Conservation (phyloP, 1,140 invertebrate genomes). For the Brachionus plicatilis region DNA sequence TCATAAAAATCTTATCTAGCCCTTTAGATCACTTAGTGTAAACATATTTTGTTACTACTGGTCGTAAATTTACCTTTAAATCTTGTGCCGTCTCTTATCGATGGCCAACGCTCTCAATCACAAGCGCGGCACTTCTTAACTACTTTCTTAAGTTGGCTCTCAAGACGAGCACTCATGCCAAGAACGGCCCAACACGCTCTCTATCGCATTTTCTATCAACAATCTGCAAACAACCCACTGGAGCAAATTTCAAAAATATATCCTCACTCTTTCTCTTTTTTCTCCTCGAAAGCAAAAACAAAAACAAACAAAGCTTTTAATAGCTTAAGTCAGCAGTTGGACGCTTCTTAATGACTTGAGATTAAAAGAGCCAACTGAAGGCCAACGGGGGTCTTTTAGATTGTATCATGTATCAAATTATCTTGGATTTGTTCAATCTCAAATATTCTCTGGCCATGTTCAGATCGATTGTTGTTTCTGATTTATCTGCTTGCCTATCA, state of each 20-base stretch:
- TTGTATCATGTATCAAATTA: conserved; percentile 32
- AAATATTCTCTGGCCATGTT: background rate
- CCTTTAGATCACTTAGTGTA: background rate
- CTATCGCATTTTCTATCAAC: background rate
- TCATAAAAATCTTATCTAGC: background rate
- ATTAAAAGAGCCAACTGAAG: background rate
- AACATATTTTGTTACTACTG: background rate
- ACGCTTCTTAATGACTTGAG: conserved; percentile 23
- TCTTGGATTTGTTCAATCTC: background rate
- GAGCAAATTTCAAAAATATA: background rate
- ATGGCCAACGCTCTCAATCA: background rate
- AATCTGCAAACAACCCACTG: background rate
- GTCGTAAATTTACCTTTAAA: background rate
- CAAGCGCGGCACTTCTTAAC: background rate
- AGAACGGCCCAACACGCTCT: background rate
- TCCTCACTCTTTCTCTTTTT: background rate
- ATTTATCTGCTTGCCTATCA: background rate
- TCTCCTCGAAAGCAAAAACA: background rate
- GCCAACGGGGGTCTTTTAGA: background rate
- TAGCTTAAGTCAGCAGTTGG: conserved; percentile 11
- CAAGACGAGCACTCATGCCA: background rate
- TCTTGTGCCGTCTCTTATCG: background rate
- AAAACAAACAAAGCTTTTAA: conserved; percentile 9
- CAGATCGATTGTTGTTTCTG: background rate
- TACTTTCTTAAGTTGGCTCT: background rate